phyloP scores from a whole-genome alignment of 2,797 vertebrate species.

The Neopelma chrysocephalum region DNA sequence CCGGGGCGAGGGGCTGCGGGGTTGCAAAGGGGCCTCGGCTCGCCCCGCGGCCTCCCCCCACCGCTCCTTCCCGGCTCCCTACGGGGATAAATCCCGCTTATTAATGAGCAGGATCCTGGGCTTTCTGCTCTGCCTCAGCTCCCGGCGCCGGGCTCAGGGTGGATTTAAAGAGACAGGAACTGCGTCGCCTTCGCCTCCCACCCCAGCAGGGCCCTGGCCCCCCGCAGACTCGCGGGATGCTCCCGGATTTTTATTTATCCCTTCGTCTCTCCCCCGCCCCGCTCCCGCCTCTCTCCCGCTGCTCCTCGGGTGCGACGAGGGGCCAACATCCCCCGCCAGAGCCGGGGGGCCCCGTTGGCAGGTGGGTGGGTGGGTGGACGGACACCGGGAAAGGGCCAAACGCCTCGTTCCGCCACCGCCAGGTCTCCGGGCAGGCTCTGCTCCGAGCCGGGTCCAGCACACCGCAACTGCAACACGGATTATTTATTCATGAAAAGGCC shows the following conservation, averaged over 20 bases:
- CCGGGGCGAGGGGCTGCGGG: neutral
- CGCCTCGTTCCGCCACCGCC: neutral
- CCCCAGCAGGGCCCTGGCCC: neutral
- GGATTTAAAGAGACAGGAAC: constrained; percentile 88
- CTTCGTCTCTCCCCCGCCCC: neutral
- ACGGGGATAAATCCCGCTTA: constrained; percentile 80
- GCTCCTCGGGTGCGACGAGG: neutral
- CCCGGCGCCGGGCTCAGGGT: constrained; percentile 58
- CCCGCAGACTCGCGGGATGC: neutral
- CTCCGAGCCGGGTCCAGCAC: neutral
- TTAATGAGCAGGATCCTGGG: constrained; percentile 82
- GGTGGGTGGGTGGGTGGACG: neutral
- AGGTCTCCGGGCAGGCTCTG: neutral
- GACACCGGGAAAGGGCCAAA: neutral
- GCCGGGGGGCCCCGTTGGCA: neutral
- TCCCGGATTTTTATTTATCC: neutral
- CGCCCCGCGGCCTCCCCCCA: neutral
- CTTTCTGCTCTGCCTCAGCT: constrained; percentile 68
- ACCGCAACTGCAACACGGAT: neutral
- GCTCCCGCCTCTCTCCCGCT: neutral
- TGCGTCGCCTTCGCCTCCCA: constrained; percentile 63
- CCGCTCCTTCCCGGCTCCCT: neutral
- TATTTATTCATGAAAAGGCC: constrained; percentile 19
- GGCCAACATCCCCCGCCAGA: neutral
- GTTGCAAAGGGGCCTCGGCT: neutral